A percentile compares a stretch with the other conserved stretches of the same genome.
phyloP scores from a whole-genome alignment of 2,113 vertebrate species.

The Petroica traversi region DNA sequence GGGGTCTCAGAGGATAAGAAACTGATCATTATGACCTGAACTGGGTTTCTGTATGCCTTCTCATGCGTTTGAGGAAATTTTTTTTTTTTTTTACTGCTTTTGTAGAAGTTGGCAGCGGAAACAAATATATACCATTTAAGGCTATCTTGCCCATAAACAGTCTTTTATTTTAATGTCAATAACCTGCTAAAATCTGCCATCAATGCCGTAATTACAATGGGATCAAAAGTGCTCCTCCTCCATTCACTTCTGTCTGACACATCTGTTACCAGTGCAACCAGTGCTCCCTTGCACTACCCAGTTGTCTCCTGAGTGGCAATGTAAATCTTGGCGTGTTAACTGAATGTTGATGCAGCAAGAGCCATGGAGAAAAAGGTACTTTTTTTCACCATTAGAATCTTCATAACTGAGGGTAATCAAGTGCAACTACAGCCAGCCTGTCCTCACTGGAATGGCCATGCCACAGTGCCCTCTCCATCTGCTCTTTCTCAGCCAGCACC shows the following conservation, averaged over 20 bases:
- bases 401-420: not conserved
- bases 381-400: not conserved
- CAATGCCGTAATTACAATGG: not conserved
- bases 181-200: not conserved
- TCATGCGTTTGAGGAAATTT: not conserved
- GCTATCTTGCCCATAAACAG: not conserved
- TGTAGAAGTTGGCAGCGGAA: not conserved
- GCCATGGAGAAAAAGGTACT: not conserved
- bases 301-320: not conserved
- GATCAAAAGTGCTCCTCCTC: not conserved
- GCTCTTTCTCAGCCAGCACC: accelerated
- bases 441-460: not conserved
- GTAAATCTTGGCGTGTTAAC: not conserved
- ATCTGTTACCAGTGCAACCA: not conserved
- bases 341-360: not conserved
- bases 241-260: not conserved
- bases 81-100: not conserved
- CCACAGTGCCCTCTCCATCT: accelerated
- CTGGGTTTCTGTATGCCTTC: not conserved
- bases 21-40: not conserved
- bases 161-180: not conserved
- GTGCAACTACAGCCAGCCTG: not conserved
- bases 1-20: not conserved
- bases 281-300: not conserved
- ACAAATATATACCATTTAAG: not conserved